A percentile compares a stretch with the other conserved stretches of the same genome.
These are phyloP conservation scores for Hoplodrina ambigua DNA, from an alignment of 2,888 invertebrate genomes.

Conservation along the genomic window DNA sequence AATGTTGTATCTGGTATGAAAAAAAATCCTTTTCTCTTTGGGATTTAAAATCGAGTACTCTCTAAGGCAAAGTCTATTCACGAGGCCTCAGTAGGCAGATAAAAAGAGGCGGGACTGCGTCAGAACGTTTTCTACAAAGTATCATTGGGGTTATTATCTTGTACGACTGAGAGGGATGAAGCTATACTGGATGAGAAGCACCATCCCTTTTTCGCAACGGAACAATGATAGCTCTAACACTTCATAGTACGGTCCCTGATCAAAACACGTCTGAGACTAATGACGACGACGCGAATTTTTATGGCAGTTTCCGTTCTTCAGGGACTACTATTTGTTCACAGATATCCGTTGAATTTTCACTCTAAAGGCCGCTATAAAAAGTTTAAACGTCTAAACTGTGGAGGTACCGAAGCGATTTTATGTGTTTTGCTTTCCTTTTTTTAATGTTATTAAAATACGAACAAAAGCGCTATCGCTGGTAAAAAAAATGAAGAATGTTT, in stretches of 20 bases:
- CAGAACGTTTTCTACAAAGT: conserved; percentile 68
- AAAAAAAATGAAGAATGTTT: conserved; percentile 48
- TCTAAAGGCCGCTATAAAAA: conserved; percentile 80
- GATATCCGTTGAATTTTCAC: conserved; percentile 82
- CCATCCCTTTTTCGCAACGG: conserved; percentile 63
- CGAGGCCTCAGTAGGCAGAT: conserved; percentile 71
- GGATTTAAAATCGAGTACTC: conserved; percentile 75
- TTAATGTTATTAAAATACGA: conserved; percentile 63
- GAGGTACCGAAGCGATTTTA: conserved; percentile 70
- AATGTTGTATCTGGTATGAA: conserved; percentile 49
- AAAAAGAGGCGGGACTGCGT: conserved; percentile 74
- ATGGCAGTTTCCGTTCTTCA: conserved; percentile 82
- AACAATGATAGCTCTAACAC: conserved; percentile 70
- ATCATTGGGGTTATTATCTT: conserved; percentile 71
- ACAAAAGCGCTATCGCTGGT: conserved; percentile 54
- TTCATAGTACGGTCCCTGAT: conserved; percentile 78
- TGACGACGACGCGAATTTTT: conserved; percentile 86
- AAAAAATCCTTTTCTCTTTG: conserved; percentile 63
- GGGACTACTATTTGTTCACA: conserved; percentile 83
- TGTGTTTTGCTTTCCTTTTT: conserved; percentile 68
- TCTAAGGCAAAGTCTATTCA: conserved; percentile 72
- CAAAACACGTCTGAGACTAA: conserved; percentile 89
- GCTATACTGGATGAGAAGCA: conserved; percentile 59
- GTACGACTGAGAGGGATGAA: conserved; percentile 63
- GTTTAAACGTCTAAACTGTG: conserved; percentile 77